Conservation (phyloP, 2,797 vertebrate species). For the Eutrigla gurnardus region DNA sequence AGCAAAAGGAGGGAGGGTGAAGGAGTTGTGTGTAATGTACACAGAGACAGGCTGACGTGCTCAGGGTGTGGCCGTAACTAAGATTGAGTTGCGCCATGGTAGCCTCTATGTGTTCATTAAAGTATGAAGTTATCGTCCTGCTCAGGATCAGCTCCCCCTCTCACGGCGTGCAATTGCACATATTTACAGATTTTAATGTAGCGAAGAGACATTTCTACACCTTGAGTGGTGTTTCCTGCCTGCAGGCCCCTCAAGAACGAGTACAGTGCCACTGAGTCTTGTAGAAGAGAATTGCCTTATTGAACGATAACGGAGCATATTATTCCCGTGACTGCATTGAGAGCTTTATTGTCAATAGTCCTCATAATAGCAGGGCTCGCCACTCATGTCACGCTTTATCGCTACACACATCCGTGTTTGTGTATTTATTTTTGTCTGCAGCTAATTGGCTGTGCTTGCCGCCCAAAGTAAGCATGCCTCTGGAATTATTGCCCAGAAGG, state of each 20-base stretch:
- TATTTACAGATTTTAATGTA: conserved; percentile 53
- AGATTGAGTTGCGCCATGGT: conserved; percentile 19
- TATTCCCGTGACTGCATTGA: conserved; percentile 48
- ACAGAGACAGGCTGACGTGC: neutral
- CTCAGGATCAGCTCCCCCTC: conserved; percentile 23
- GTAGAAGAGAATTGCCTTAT: conserved; percentile 55
- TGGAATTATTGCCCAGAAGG: conserved; percentile 55
- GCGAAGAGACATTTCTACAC: conserved; percentile 45
- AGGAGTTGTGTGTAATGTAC: conserved; percentile 26
- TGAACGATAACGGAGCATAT: conserved; percentile 67
- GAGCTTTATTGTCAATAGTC: conserved; percentile 63
- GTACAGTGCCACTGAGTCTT: conserved; percentile 27
- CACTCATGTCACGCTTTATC: conserved; percentile 57
- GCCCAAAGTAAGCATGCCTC: conserved; percentile 58
- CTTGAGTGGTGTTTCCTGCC: conserved; percentile 36
- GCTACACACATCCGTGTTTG: conserved; percentile 15
- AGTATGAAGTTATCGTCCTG: conserved; percentile 23
- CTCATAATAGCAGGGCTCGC: conserved; percentile 54
- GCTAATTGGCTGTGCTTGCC: conserved; percentile 61
- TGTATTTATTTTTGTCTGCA: conserved; percentile 33
- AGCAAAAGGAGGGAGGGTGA: conserved; percentile 20
- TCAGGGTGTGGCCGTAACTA: conserved; percentile 45
- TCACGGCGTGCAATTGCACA: conserved; percentile 23
- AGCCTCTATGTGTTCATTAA: conserved; percentile 30
- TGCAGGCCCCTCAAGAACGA: conserved; percentile 49